phyloP scores from a whole-genome alignment of 2,113 vertebrate genomes.

The Pleuronectes platessa region DNA sequence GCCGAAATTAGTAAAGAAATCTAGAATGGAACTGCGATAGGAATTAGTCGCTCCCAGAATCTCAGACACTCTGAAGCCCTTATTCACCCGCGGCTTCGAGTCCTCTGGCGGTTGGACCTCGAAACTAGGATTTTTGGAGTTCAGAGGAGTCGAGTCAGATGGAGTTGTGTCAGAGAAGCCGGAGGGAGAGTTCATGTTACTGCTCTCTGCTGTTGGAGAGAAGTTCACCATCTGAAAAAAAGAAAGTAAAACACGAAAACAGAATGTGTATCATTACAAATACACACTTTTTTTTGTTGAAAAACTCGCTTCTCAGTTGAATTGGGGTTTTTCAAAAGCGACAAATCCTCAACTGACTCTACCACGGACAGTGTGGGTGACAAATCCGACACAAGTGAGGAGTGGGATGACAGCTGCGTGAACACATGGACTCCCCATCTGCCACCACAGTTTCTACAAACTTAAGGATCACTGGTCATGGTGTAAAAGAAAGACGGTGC shows the following conservation, averaged over 20 bases:
- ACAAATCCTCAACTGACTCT: neutral
- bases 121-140: constrained; percentile 85
- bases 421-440: constrained; percentile 6
- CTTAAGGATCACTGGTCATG: neutral
- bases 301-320: neutral
- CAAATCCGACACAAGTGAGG: neutral
- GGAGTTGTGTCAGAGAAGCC: constrained; percentile 83
- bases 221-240: constrained; percentile 88
- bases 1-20: constrained; percentile 80
- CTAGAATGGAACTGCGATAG: constrained; percentile 75
- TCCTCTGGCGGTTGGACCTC: constrained; percentile 87
- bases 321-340: too few species aligned
- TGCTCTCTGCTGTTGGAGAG: constrained; percentile 89
- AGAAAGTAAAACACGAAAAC: constrained; percentile 46
- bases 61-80: constrained; percentile 89
- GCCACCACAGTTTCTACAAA: constrained; percentile 9
- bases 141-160: constrained; percentile 84
- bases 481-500: neutral
- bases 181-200: constrained; percentile 84
- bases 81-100: constrained; percentile 92
- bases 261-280: too few species aligned
- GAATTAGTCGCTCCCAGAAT: constrained; percentile 76
- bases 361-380: neutral
- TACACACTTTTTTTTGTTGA: too few species aligned
- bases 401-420: neutral